phyloP scores from a whole-genome alignment of 2,797 vertebrate genomes.

The Peromyscus melanophrys region DNA sequence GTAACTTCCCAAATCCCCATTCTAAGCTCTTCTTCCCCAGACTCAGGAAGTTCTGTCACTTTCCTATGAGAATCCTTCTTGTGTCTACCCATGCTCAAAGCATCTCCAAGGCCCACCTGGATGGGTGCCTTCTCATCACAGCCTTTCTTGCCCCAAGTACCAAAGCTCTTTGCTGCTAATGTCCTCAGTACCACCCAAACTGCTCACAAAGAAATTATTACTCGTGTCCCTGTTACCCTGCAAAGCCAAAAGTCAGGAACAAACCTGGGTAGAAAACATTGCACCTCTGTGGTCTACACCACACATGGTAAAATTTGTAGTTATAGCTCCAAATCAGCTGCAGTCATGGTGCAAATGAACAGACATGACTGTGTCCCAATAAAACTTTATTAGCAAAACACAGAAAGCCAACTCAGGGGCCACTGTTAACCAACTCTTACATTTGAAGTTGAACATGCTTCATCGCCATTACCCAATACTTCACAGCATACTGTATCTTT shows the following conservation, averaged over 20 bases:
- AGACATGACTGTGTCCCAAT: background rate
- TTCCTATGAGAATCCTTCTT: no score
- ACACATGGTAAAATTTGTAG: background rate
- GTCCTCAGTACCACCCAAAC: background rate
- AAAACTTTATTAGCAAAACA: constrained; percentile 32
- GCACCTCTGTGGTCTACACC: background rate
- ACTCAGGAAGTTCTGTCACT: background rate
- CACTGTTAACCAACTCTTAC: background rate
- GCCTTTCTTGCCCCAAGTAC: background rate
- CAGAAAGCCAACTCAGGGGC: background rate
- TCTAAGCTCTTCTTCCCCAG: background rate
- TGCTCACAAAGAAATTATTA: background rate
- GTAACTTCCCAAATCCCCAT: background rate
- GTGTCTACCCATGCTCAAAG: no score
- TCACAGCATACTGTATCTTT: background rate
- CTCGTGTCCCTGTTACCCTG: background rate
- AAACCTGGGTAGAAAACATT: background rate
- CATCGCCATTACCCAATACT: background rate
- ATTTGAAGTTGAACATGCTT: background rate
- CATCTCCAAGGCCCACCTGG: background rate
- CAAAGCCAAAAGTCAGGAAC: background rate
- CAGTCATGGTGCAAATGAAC: background rate
- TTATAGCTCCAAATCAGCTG: background rate
- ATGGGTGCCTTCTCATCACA: fast-evolving
- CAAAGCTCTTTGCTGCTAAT: background rate